Percentiles rank a stretch among this genome's conserved stretches.
Evolutionary conservation across 2,797 vertebrate species (phyloP).

Genomic region (Argyrosomus regius): DNA sequence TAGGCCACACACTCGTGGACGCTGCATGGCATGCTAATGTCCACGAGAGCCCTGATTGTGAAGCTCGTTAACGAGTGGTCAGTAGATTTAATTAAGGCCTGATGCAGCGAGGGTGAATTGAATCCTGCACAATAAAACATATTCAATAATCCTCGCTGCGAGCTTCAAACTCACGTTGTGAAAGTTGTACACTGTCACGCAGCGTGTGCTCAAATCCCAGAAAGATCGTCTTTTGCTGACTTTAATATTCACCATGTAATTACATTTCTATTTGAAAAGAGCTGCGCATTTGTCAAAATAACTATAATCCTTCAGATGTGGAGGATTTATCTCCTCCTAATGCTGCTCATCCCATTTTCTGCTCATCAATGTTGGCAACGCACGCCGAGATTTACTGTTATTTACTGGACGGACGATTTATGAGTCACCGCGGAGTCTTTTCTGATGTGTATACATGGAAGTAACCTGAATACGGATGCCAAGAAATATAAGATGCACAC

Average conservation of each 20-base stretch:
- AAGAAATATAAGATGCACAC: conserved; percentile 42
- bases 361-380: conserved; percentile 79
- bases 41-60: conserved; percentile 41
- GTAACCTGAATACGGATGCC: conserved; percentile 54
- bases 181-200: conserved; percentile 55
- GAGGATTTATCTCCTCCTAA: conserved; percentile 83
- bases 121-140: conserved; percentile 14
- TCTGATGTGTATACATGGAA: conserved; percentile 68
- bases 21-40: conserved; percentile 75
- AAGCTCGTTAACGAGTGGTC: conserved; percentile 38
- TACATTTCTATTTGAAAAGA: conserved; percentile 83
- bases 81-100: conserved; percentile 39
- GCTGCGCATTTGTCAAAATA: conserved; percentile 81
- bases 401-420: conserved; percentile 75
- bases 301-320: conserved; percentile 84
- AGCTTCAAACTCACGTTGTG: no score
- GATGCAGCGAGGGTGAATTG: neutral
- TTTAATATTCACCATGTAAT: conserved; percentile 82
- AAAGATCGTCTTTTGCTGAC: conserved; percentile 73
- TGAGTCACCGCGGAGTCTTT: conserved; percentile 63
- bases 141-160: conserved; percentile 33
- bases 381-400: conserved; percentile 76
- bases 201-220: conserved; percentile 48
- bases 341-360: conserved; percentile 84
- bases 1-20: conserved; percentile 66